phyloP scores from a whole-genome alignment of 2,113 vertebrate species.

The Actinemys pallida region DNA sequence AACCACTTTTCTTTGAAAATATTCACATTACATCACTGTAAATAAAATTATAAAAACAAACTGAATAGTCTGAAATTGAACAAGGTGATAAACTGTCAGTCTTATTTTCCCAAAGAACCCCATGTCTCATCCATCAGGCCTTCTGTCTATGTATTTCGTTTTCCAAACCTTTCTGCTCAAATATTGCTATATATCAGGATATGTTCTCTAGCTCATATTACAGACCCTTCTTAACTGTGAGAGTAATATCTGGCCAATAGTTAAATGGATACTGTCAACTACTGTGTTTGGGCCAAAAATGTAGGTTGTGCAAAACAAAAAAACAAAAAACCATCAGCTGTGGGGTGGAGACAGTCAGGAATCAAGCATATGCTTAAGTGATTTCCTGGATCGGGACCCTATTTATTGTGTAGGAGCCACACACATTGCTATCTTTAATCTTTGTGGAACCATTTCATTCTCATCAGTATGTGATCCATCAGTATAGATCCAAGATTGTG shows the following conservation, averaged over 20 bases:
- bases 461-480: neutral
- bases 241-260: fast-evolving
- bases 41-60: fast-evolving
- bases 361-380: neutral
- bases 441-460: neutral
- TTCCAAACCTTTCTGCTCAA: neutral
- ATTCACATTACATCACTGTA: neutral
- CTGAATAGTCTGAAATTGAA: neutral
- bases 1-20: neutral
- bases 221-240: neutral
- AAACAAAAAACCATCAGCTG: neutral
- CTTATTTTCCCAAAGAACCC: neutral
- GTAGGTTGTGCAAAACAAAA: neutral
- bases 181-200: neutral
- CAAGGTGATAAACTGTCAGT: fast-evolving
- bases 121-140: neutral
- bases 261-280: neutral
- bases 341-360: neutral
- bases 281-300: neutral
- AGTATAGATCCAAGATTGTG: neutral
- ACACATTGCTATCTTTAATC: too few relatives aligned
- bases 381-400: neutral
- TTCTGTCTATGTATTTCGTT: neutral
- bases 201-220: neutral
- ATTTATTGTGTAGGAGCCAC: neutral